Percentiles rank a stretch among this genome's conserved stretches.
Conservation (phyloP, 2,797 vertebrate genomes). For the Pristis pectinata region DNA sequence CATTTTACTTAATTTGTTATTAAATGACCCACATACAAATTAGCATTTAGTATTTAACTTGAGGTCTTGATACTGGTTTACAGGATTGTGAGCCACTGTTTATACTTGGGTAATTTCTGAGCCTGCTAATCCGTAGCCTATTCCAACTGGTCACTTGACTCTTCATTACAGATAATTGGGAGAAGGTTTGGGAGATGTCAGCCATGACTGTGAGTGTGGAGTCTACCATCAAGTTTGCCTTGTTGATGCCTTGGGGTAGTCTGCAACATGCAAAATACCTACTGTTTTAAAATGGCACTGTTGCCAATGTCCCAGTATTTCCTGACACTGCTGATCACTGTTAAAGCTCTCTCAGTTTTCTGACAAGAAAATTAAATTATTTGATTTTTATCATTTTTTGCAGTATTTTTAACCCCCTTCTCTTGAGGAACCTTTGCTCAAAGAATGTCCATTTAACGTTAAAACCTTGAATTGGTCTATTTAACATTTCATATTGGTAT, state of each 20-base stretch:
- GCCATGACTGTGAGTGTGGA: not conserved
- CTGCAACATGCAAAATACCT: not conserved
- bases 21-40: not conserved
- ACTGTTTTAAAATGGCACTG: too few relatives aligned
- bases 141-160: not conserved
- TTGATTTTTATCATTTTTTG: not conserved
- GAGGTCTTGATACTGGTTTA: not conserved
- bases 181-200: not conserved
- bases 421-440: not conserved
- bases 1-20: not conserved
- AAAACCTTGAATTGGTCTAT: too few relatives aligned
- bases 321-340: too few relatives aligned
- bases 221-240: not conserved
- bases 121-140: not conserved
- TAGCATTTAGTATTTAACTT: not conserved
- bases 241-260: not conserved
- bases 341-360: too few relatives aligned
- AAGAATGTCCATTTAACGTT: not conserved
- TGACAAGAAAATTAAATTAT: not conserved
- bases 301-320: too few relatives aligned
- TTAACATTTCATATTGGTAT: too few relatives aligned
- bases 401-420: not conserved
- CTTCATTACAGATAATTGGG: not conserved
- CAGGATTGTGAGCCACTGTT: not conserved
- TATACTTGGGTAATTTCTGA: not conserved